These are phyloP conservation scores for Prenolepis imparis DNA, from an alignment of 2,888 invertebrate species.

Conservation along the genomic window DNA sequence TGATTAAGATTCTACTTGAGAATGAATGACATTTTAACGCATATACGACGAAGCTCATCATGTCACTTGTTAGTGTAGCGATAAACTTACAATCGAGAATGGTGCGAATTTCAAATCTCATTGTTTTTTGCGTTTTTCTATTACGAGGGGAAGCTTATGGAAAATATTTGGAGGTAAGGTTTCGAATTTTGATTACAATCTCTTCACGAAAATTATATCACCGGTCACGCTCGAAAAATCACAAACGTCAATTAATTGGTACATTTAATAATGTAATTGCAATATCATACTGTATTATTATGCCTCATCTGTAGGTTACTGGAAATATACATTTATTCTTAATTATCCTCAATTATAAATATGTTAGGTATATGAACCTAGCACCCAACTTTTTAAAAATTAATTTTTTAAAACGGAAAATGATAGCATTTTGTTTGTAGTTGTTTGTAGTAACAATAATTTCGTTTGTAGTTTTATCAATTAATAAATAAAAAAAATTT, in stretches of 20 bases:
- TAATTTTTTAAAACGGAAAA: too few relatives aligned
- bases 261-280: slow-evolving; percentile 71
- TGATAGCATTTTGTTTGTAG: too few relatives aligned
- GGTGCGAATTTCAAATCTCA: not conserved
- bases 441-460: too few relatives aligned
- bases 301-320: slow-evolving; percentile 60
- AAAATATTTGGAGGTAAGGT: slow-evolving; percentile 81
- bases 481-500: too few relatives aligned
- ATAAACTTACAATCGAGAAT: slow-evolving; percentile 30
- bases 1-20: slow-evolving; percentile 17
- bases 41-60: not conserved
- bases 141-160: slow-evolving; percentile 40
- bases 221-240: slow-evolving; percentile 70
- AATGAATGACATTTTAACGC: slow-evolving; percentile 34
- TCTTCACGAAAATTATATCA: slow-evolving; percentile 68
- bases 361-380: too few relatives aligned
- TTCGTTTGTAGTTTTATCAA: too few relatives aligned
- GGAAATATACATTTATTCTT: slow-evolving; percentile 37
- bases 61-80: slow-evolving; percentile 24
- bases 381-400: too few relatives aligned
- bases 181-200: slow-evolving; percentile 65
- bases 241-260: slow-evolving; percentile 41
- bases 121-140: slow-evolving; percentile 17
- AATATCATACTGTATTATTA: not conserved
- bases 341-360: slow-evolving; percentile 4